Evolutionary conservation across 2,888 invertebrate species (phyloP), one percentile per base, ranked within the genome.

Genomic region (Drosophila leonis): DNA sequence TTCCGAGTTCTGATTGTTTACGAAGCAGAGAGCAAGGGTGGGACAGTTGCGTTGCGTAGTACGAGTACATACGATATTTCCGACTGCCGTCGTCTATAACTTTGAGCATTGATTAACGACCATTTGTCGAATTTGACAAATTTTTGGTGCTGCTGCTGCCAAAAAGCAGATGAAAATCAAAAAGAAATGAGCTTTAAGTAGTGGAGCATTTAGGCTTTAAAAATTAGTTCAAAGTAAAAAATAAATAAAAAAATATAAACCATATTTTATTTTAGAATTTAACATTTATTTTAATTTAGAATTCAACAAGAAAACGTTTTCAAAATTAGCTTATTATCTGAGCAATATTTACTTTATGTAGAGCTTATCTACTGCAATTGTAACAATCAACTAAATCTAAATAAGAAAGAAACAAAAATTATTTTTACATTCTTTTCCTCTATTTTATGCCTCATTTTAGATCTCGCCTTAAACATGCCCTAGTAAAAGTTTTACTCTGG

Each of bases 41-140:
- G 29, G 27, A 18, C 29, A 31, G 48, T 18, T 31, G 12, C 18
- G 48, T 18, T 31, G 12, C 18, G 7, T 18, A 29, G 75, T 27
- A n/a, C 6, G n/a, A 10, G 9, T 39, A 9, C 41, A 39, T 42
- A 20, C 42, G 57, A 52, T 73, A 46, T 46, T 51, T 60, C 65
- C 27, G 63, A 54, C 52, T 63, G 51, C 46, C 46, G 39, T 18
- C 46, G n/a, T 35, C 31, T 27, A 12, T 31, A 37, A 60, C 27
- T 37, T 15, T 66, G 62, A 73, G 70, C 64, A 69, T 75, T 86
- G 86, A 90, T 90, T 88, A 86, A 90, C 75, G 88, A 80, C 52
- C 69, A 75, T 64, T 85, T 90, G 86, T 80, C 88, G 82, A 73
- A 87, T 73, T 89, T 87, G 85, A 84, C 76, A 80, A 84, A 81